These are phyloP conservation scores for Noturus placidus DNA, from an alignment of 2,113 vertebrate species.

Conservation along the genomic window DNA sequence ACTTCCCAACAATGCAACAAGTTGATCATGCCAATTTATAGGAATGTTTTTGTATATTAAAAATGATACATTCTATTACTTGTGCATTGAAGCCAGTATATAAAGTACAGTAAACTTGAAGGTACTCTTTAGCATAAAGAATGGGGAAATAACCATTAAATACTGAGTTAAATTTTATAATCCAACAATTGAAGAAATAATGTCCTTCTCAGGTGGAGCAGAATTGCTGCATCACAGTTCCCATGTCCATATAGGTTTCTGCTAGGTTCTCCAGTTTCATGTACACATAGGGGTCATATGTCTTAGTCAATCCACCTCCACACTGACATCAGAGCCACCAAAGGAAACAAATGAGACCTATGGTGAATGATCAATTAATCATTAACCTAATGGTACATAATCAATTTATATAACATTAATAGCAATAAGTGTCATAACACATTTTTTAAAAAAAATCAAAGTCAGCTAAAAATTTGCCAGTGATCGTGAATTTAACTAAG, in stretches of 20 bases:
- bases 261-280: background rate
- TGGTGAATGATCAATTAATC: no score
- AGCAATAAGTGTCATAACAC: slow-evolving; percentile 1
- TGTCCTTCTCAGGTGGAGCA: background rate
- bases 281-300: background rate
- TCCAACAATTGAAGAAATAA: background rate
- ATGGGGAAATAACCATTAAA: background rate
- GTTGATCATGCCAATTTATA: background rate
- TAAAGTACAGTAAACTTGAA: background rate
- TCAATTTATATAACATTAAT: background rate
- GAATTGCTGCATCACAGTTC: background rate
- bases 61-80: background rate
- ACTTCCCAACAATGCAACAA: background rate
- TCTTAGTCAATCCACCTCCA: background rate
- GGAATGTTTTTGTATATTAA: background rate
- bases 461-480: background rate
- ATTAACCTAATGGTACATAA: background rate
- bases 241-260: background rate
- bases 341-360: background rate
- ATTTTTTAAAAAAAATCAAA: background rate
- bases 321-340: background rate
- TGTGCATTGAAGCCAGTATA: background rate
- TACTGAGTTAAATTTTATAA: background rate
- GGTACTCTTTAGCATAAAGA: background rate
- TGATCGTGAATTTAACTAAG: background rate